Evolutionary conservation across 2,797 vertebrate genomes (phyloP), one percentile per base, ranked within the genome.

Genomic region (Etheostoma nigrum): DNA sequence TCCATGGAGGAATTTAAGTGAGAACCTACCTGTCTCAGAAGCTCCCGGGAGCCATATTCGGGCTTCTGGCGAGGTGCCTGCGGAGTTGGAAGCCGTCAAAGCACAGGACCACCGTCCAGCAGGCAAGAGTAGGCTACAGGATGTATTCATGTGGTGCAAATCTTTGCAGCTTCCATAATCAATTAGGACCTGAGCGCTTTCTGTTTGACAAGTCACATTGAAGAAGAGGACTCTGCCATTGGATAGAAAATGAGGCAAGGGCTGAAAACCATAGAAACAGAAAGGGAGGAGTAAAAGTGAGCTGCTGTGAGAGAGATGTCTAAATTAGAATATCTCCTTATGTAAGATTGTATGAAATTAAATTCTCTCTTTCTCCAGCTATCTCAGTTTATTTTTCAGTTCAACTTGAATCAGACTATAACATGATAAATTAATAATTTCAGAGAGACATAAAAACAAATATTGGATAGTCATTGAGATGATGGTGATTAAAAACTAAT

Each of bases 201-300:
- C 64, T 19, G 51, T 74, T 57, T 53, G 74, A 57, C 92, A 93
- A 0, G 67, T 78, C 51, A 93, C 78, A 2, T 60, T 86, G 76
- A 93, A 94, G 40, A 67, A 83, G 23, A 88, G 16, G 62, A 95
- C 81, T 47, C 72, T 83, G 9, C 95, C 94, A 1, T 92, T 94
- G 14, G 93, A 90, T 57, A 87, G 68, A 48, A n/a, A 53, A 49
- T 19, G 89, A 71, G 79, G 83, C 59, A 95, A 67, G 4, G 91
- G 87, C 95, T 95, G 68, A 55, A 73, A 51, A 60, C 54, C 23
- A 75, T 40, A 2, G 10, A 63, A 71, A 57, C 0, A 77, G 21
- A 45, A 33, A 52, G 42, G 25, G 13, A 47, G 12, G 51, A 27
- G 5, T 27, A 0, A 51, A n/a, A 11, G 5, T 25, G 11, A 66